Base-by-base conservation (phyloP, 2,797 vertebrate genomes). In the Myioborus melanocephalus region DNA sequence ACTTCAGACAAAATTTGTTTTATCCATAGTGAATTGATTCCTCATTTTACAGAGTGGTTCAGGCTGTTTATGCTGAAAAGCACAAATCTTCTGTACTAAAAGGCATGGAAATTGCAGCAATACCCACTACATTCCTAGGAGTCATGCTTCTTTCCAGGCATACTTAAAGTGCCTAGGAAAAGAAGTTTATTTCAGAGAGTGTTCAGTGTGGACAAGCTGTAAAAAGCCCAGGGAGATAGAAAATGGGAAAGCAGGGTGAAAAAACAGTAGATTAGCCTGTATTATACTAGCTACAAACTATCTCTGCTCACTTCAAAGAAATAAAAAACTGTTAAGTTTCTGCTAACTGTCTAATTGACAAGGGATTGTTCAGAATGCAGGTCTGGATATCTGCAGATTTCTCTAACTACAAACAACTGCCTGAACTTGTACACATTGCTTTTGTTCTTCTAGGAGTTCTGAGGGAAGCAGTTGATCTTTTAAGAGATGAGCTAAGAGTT, bases 371-470 rank as follows among this genome's bases (percentile, higher is more conserved):
- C 86, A 87, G 81, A 95, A 87, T 82, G 60, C 37, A 71, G 56
- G 68, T 66, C 85, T 90, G 89, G 71, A 32, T 94, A 89, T 82
- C 83, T 92, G 75, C 61, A 89, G 43, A 61, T 73, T 89, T 87
- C 92, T 94, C 49, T 85, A 10, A 37, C 43, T 89, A 21, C 30
- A 87, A 82, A 92, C 81, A 73, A 59, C 53, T 43, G 49, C 69
- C 80, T 50, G 64, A 80, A 39, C 64, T 76, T 34, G 43, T 87
- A 82, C 23, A 75, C 59, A 24, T 59, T n/a, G 12, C 0, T 64
- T 80, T 87, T 87, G 75, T 76, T 17, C 24, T 79, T 59, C 56
- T 50, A 24, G 37, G 55, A 43, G 59, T 84, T 52, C 32, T 52
- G 43, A 84, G 60, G 44, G 57, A 82, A 86, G 47, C 26, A 20